Evolutionary conservation across 2,113 vertebrate genomes (phyloP), one percentile per base, ranked within the genome.

Genomic region (Plecturocebus donacophilus): DNA sequence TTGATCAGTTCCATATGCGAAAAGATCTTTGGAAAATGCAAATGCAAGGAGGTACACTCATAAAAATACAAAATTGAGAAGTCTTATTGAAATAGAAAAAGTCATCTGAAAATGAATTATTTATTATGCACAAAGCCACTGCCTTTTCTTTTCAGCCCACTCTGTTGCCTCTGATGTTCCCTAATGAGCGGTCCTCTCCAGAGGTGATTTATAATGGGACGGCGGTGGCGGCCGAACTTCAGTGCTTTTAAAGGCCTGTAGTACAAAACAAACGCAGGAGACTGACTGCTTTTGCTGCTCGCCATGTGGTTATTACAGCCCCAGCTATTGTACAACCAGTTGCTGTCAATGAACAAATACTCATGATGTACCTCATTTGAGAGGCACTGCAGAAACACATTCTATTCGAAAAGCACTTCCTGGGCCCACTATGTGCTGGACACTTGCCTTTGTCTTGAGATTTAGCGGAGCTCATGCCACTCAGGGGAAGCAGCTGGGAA

Each of bases 381-480:
- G 23, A 27, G 89, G 25, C 11, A 5, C 68, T 0, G 30, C 9
- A 8, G 68, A 70, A 47, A 40, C 2, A 17, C 14, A 0, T 2
- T 1, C 38, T 27, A 3, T 27, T 30, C 20, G 1, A 5, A 25
- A 20, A 10, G 1, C 5, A 2, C 30, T 40, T 30, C 0, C n/a
- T 2, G 52, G 25, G 49, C 27, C 35, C 66, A 3, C 49, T 6
- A 0, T 1, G 19, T 20, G 27, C 52, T 12, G 4, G 47, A 27
- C 19, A 2, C 12, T 5, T 2, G 27, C 25, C 25, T 64, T 20
- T 19, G n/a, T 61, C 27, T 27, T 14, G 7, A 79, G 32, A 3
- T 8, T 0, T 1, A 32, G 30, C 27, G 13, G 6, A 40, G 20
- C 35, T 0, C 19, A 0, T 4, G 0, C 35, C 27, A 14, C 54